phyloP scores from a whole-genome alignment of 2,888 invertebrate genomes.

The Erebia ligea region DNA sequence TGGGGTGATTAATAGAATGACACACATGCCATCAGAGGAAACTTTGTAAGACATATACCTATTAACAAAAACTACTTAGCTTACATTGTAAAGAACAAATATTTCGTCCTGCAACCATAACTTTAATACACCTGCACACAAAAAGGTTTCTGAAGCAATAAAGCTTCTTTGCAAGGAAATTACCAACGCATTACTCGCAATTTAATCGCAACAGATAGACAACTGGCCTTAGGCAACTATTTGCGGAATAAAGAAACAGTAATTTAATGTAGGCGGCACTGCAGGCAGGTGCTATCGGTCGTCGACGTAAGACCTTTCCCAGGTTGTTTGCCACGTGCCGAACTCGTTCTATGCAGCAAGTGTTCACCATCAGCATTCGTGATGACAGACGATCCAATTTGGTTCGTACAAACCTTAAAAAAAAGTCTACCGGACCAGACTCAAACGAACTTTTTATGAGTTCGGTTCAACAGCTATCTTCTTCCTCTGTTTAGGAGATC shows the following conservation, averaged over 20 bases:
- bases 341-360: constrained; percentile 49
- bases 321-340: constrained; percentile 64
- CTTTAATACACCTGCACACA: constrained; percentile 16
- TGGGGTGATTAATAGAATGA: too few relatives aligned
- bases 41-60: neutral
- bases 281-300: constrained; percentile 75
- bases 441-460: neutral
- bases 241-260: constrained; percentile 27
- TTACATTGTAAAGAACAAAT: neutral
- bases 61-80: too few relatives aligned
- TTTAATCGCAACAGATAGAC: constrained; percentile 30
- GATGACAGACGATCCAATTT: constrained; percentile 8
- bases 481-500: neutral
- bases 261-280: constrained; percentile 42
- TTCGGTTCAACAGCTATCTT: neutral
- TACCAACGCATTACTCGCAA: constrained; percentile 15
- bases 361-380: constrained; percentile 2
- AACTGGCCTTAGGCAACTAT: constrained; percentile 16
- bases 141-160: constrained; percentile 25
- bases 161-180: neutral
- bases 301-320: constrained; percentile 75
- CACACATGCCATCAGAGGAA: too few relatives aligned
- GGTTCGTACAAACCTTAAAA: neutral
- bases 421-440: neutral
- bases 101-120: neutral